Base-by-base conservation (phyloP, 1,140 invertebrate genomes). In the Lordiphosa clarofinis region DNA sequence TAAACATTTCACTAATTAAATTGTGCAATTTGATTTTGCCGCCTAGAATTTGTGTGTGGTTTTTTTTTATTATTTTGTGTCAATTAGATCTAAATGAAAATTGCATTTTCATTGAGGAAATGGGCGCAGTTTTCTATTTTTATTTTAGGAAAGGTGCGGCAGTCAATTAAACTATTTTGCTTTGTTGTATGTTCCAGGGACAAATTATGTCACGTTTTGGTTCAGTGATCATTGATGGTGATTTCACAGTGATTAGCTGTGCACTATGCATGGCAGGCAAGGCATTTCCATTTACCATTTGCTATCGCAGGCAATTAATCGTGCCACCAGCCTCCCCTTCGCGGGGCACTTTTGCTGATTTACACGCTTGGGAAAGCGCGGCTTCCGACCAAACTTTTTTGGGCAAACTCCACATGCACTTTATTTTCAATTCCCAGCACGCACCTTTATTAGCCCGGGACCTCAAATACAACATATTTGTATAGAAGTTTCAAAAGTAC, bases 191-290 rank as follows among this genome's bases (percentile, higher is more conserved):
- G n/a, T 15, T 15, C 15, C 38, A 43, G 36, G 38, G 55, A 43
- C 12, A 76, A 72, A 81, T 81, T 75, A 81, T 81, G 76, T 81
- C 76, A 81, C 76, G 76, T 81, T 81, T 56, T 68, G 72, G 62
- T 75, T 66, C 76, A 75, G 44, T 82, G 76, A 81, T 79, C 72
- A 54, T 69, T 39, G 50, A 42, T 46, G 46, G 36, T 52, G 76
- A 82, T 82, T 81, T 81, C 46, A 81, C 72, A 81, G 76, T 81
- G 76, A 81, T 81, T 81, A 82, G 72, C 67, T 81, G 76, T 66
- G 64, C 72, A 74, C 55, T 56, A 75, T 81, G 75, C 76, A 74
- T 81, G 71, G 39, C 75, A 60, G 56, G 52, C 53, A 15, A 15
- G 15, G 40, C 55, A 42, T 50, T 64, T 28, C 64, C 58, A 67